Evolutionary conservation across 2,888 invertebrate species (phyloP), one percentile per base, ranked within the genome.

Genomic region (Polyommatus iphigenia): DNA sequence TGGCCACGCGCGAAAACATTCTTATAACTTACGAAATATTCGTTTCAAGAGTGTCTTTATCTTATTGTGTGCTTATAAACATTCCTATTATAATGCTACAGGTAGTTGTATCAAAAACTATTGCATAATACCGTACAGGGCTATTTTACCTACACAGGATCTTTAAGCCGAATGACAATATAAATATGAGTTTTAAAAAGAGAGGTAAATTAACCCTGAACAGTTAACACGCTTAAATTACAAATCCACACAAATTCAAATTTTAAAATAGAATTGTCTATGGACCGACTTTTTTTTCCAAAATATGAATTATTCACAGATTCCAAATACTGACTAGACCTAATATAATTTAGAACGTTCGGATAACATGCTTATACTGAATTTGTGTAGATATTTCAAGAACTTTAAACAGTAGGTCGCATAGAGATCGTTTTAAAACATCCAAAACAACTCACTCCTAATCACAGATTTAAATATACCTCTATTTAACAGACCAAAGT

Each of bases 391-490:
- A 62, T 24, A 24, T 24, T 4, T 62, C 10, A 13, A 13, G 20
- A 20, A 62, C 46, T 73, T 24, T 10, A 36, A 71, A 73, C n/a
- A 20, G 41, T 20, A 13, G 41, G 20, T 73, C 20, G 18, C 73
- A n/a, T 6, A 73, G 73, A 50, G 73, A 46, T 73, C 20, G 50
- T 24, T 73, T 15, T 13, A 73, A 73, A 72, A 36, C 29, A 36
- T 71, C 29, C 36, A 71, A 73, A 73, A 73, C 29, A 46, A 41
- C 2, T 73, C 50, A 46, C 10, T 15, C 46, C 15, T 4, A 73
- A 73, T 73, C 73, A 73, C 73, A 73, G 73, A 73, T 73, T 50
- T 73, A 24, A 73, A 24, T 72, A 41, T 41, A 18, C 29, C 36
- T 72, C n/a, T 41, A 72, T 41, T 18, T 29, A 71, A 71, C 54